A percentile compares a stretch with the other conserved stretches of the same genome.
These are phyloP conservation scores for Capitulum mitella DNA, from an alignment of 2,888 invertebrate genomes.

Conservation along the genomic window DNA sequence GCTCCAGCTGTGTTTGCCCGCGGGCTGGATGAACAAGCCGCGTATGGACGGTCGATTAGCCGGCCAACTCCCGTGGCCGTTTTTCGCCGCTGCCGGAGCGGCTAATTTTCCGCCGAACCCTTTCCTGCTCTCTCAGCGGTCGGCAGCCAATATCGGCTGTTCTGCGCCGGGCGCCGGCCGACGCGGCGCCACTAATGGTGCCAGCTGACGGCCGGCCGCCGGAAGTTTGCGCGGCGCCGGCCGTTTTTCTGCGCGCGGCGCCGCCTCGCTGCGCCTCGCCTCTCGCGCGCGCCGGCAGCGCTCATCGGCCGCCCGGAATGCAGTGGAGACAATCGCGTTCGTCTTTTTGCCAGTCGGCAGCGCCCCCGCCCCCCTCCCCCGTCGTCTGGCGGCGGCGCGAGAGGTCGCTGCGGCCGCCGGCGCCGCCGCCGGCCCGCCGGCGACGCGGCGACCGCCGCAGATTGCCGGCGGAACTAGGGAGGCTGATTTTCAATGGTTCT, in stretches of 20 bases:
- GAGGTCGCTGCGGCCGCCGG: neutral
- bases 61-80: neutral
- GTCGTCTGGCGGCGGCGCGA: neutral
- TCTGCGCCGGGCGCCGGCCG: neutral
- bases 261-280: neutral
- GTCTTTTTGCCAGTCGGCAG: neutral
- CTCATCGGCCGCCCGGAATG: neutral
- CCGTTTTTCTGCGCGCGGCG: neutral
- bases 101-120: slow-evolving; percentile 17
- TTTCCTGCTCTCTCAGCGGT: neutral
- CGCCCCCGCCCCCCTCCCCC: neutral
- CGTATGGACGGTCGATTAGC: neutral
- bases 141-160: neutral
- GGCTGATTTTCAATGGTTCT: neutral
- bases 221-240: neutral
- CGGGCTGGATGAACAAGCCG: neutral
- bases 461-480: neutral
- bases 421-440: neutral
- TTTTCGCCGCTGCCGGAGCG: neutral
- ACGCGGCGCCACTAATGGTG: neutral
- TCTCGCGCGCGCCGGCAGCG: neutral
- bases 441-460: neutral
- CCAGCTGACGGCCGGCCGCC: neutral
- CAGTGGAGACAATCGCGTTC: neutral
- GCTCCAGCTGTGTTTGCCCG: too few species aligned